phyloP scores from a whole-genome alignment of 64 coral and sea anemone genomes.

The Stichodactyla helianthus region DNA sequence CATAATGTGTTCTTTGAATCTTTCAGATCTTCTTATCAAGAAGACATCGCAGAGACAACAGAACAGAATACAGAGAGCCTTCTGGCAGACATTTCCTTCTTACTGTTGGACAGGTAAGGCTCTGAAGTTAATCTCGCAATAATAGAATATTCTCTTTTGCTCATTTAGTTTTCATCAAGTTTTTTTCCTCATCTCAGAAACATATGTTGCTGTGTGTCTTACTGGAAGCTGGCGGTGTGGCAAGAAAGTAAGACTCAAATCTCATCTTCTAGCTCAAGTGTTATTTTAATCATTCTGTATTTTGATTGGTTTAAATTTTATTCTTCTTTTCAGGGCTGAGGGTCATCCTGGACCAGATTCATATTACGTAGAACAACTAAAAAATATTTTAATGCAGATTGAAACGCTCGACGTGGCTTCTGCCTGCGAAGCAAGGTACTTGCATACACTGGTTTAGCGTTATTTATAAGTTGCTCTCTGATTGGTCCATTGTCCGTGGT shows the following conservation, averaged over 20 bases:
- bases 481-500: background rate
- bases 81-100: conserved; percentile 50
- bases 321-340: conserved; percentile 57
- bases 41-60: conserved; percentile 24
- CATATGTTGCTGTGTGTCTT: conserved; percentile 89
- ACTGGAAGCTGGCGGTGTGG: conserved; percentile 79
- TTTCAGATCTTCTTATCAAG: conserved; percentile 9
- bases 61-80: conserved; percentile 41
- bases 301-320: background rate
- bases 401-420: conserved; percentile 80
- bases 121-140: background rate
- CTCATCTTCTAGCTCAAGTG: too few relatives aligned
- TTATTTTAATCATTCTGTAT: too few relatives aligned
- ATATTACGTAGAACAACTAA: conserved; percentile 95
- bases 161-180: background rate
- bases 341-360: conserved; percentile 87
- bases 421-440: conserved; percentile 85
- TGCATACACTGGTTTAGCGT: too few relatives aligned
- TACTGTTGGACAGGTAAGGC: conserved; percentile 68
- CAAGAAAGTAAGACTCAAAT: conserved; percentile 52
- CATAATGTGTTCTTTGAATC: background rate
- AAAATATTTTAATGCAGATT: conserved; percentile 77
- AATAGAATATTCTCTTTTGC: background rate
- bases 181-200: conserved; percentile 60
- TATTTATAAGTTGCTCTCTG: too few relatives aligned